Percentiles rank a stretch among this genome's conserved stretches.
Evolutionary conservation across 2,113 vertebrate species (phyloP).

Genomic region (Centropristis striata): DNA sequence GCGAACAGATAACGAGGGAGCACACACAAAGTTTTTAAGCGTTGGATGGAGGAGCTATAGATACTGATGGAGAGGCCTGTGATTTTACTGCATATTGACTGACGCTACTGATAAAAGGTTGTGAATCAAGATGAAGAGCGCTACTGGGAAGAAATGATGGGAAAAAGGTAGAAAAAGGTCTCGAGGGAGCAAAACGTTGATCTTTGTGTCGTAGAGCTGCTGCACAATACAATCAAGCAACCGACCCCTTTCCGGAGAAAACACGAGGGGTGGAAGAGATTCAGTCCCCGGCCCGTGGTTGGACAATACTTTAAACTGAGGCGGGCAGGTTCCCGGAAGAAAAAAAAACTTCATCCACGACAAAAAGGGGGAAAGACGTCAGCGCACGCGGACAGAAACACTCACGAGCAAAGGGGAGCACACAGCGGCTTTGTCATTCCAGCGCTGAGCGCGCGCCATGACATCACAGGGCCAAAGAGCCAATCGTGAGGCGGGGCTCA

Average conservation of each 20-base stretch:
- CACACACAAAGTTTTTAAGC: conserved; percentile 24
- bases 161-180: conserved; percentile 41
- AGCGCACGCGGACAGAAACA: conserved; percentile 62
- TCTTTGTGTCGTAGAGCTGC: conserved; percentile 60
- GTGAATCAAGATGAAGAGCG: conserved; percentile 30
- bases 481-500: conserved; percentile 70
- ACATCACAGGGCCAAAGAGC: conserved; percentile 77
- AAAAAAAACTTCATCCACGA: conserved; percentile 53
- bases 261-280: conserved; percentile 32
- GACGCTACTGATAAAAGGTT: conserved; percentile 61
- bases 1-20: conserved; percentile 53
- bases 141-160: conserved; percentile 42
- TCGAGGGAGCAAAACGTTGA: conserved; percentile 30
- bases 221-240: conserved; percentile 60
- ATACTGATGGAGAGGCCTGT: conserved; percentile 51
- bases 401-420: conserved; percentile 64
- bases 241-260: conserved; percentile 31
- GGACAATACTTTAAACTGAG: conserved; percentile 23
- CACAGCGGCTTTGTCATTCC: conserved; percentile 73
- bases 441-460: conserved; percentile 70
- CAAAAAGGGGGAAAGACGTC: conserved; percentile 49
- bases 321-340: conserved; percentile 43
- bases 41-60: conserved; percentile 30
- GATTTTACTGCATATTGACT: conserved; percentile 65
- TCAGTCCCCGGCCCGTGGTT: conserved; percentile 16